phyloP scores from a whole-genome alignment of 1,140 invertebrate species.

The Doryteuthis pealeii region DNA sequence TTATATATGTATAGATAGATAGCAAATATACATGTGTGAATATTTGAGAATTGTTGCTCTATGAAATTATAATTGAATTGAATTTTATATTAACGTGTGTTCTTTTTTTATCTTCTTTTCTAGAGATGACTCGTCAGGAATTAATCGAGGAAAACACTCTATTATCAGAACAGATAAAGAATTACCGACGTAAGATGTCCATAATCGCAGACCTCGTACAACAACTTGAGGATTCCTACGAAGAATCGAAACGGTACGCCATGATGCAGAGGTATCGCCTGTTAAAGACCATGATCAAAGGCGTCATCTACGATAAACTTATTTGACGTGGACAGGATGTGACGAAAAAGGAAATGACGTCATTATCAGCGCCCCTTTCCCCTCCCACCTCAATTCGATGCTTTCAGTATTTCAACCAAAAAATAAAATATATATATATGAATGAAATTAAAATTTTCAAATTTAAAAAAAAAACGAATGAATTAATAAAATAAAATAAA shows the following conservation, averaged over 20 bases:
- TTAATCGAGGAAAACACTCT: conserved; percentile 21
- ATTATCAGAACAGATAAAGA: conserved; percentile 25
- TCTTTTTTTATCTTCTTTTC: neutral
- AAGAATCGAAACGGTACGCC: conserved; percentile 26
- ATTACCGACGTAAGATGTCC: conserved; percentile 23
- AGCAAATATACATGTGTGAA: neutral
- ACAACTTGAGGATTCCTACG: conserved; percentile 23
- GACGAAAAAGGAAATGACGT: too few species aligned
- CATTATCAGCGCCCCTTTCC: too few species aligned
- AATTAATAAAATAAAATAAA: too few species aligned
- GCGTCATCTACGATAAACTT: conserved; percentile 10
- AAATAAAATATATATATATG: too few species aligned
- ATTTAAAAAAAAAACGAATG: too few species aligned
- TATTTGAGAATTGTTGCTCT: neutral
- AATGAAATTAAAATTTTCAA: too few species aligned
- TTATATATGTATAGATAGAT: neutral
- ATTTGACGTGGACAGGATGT: neutral
- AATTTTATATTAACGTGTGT: too few species aligned
- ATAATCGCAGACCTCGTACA: conserved; percentile 24
- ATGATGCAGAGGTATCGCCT: conserved; percentile 23
- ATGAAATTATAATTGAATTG: neutral
- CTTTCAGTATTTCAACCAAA: too few species aligned
- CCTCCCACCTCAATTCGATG: too few species aligned
- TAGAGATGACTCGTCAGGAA: conserved; percentile 22
- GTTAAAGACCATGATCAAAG: conserved; percentile 20